Percentiles rank a stretch among this genome's conserved stretches.
Conservation (phyloP, 2,888 invertebrate genomes). For the Scaptomyza tumidula region DNA sequence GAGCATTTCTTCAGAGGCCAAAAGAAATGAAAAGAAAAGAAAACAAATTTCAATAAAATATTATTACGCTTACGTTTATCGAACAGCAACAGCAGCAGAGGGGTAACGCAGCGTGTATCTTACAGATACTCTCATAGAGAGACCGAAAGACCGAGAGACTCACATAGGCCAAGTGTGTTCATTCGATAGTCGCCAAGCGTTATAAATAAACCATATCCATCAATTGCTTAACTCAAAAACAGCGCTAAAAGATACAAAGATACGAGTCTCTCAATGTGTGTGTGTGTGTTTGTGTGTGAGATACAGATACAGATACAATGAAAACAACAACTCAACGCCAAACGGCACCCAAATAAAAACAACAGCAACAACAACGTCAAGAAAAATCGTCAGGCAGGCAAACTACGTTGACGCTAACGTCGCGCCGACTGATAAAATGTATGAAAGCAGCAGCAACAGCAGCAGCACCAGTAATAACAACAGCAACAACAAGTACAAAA, state of each 20-base stretch:
- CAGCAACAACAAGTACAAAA: slow-evolving; percentile 26
- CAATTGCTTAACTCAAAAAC: slow-evolving; percentile 83
- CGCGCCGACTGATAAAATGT: slow-evolving; percentile 77
- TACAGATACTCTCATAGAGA: slow-evolving; percentile 68
- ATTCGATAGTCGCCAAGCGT: slow-evolving; percentile 79
- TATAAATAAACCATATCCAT: slow-evolving; percentile 84
- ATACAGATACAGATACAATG: slow-evolving; percentile 58
- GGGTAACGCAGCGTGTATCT: slow-evolving; percentile 60
- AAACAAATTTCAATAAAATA: slow-evolving; percentile 84
- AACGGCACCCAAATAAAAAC: slow-evolving; percentile 70
- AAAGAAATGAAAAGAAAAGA: slow-evolving; percentile 33
- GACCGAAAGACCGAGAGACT: slow-evolving; percentile 15
- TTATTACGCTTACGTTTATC: slow-evolving; percentile 83
- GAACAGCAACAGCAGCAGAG: slow-evolving; percentile 50
- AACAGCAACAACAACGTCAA: slow-evolving; percentile 62
- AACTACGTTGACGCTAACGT: slow-evolving; percentile 42
- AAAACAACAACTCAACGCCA: slow-evolving; percentile 52
- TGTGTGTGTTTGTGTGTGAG: slow-evolving; percentile 33
- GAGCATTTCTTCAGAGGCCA: slow-evolving; percentile 51
- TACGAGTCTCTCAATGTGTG: slow-evolving; percentile 51
- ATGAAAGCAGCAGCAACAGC: slow-evolving; percentile 58
- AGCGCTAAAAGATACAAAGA: slow-evolving; percentile 81
- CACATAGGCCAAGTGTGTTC: slow-evolving; percentile 69
- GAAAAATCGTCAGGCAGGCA: slow-evolving; percentile 70
- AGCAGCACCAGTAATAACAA: slow-evolving; percentile 28